Conservation (phyloP, 1,140 invertebrate species). For the Drosophila bifasciata region DNA sequence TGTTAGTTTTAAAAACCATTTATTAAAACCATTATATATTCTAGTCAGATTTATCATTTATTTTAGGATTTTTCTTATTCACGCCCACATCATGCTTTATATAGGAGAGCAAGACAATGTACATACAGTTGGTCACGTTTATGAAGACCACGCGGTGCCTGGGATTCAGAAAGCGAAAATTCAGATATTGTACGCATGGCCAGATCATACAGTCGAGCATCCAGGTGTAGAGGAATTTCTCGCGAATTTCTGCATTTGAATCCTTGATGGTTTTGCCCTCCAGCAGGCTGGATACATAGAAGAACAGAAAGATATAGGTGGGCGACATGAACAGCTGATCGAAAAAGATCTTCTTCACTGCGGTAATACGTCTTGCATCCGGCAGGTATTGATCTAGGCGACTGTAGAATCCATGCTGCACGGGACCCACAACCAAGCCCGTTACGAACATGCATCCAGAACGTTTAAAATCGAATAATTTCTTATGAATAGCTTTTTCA, state of each 20-base stretch:
- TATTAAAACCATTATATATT: not conserved
- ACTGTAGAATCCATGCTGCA: slow-evolving; percentile 39
- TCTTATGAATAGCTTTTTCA: slow-evolving; percentile 2
- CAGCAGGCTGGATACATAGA: slow-evolving; percentile 24
- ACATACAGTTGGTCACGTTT: slow-evolving; percentile 29
- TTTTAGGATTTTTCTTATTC: not conserved
- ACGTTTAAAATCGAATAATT: slow-evolving; percentile 15
- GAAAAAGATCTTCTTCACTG: slow-evolving; percentile 16
- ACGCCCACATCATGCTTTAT: slow-evolving; percentile 19
- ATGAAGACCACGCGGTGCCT: slow-evolving; percentile 25
- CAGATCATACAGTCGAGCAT: slow-evolving; percentile 26
- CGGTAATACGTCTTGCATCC: not conserved
- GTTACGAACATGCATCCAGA: slow-evolving; percentile 25
- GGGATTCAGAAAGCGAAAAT: slow-evolving; percentile 26
- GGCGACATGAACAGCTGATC: slow-evolving; percentile 50
- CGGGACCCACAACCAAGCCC: slow-evolving; percentile 26
- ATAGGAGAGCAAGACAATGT: slow-evolving; percentile 36
- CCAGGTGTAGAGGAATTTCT: slow-evolving; percentile 35
- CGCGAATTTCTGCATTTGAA: slow-evolving; percentile 9
- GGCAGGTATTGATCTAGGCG: slow-evolving; percentile 3
- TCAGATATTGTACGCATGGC: slow-evolving; percentile 31
- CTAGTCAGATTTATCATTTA: not conserved
- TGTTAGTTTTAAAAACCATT: too few species aligned
- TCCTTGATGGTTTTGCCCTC: slow-evolving; percentile 16
- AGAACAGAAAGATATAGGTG: slow-evolving; percentile 27